Evolutionary conservation across 2,113 vertebrate species (phyloP), one percentile per base, ranked within the genome.

Genomic region (Hirundichthys speculiger): DNA sequence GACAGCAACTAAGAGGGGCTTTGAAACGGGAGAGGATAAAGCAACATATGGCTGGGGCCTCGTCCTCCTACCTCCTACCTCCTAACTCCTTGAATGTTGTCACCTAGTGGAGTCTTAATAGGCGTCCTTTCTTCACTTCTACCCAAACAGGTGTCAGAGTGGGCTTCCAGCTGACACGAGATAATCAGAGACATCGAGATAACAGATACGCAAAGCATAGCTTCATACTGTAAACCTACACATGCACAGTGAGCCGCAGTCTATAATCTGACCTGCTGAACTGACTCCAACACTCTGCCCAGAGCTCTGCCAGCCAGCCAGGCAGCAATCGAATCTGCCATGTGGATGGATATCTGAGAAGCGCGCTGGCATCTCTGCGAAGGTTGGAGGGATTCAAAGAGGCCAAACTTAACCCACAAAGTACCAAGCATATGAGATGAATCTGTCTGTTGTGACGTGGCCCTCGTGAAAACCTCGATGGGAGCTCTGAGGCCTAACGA

Each of bases 311-410:
- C 82, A 85, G 83, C 71, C 75, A 49, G 61, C 61, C 76, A 67
- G 73, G 72, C 77, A 78, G 77, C 55, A 68, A 83, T 83, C 69
- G 55, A 76, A 83, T 77, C 78, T 74, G 82, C 84, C 84, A 75
- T 80, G 86, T 83, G 87, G 89, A 80, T 38, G 75, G 84, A 87
- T 85, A 90, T 86, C 74, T 86, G 89, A 89, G 89, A 88, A 71
- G 77, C 57, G 82, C 57, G 82, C 18, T 86, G 85, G 84, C 82
- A 84, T 89, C 80, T 75, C 54, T 50, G 72, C 71, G 51, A 61
- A 53, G 45, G 69, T 63, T 74, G 74, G 27, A 53, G 82, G 83
- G 81, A 85, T 86, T 85, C 61, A 65, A 68, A 46, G 74, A 80
- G 75, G 81, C 82, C 83, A 86, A 83, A 83, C 67, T 77, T 81